A percentile compares a stretch with the other conserved stretches of the same genome.
Evolutionary conservation across 2,888 invertebrate genomes (phyloP).

Genomic region (Cabera pusaria): DNA sequence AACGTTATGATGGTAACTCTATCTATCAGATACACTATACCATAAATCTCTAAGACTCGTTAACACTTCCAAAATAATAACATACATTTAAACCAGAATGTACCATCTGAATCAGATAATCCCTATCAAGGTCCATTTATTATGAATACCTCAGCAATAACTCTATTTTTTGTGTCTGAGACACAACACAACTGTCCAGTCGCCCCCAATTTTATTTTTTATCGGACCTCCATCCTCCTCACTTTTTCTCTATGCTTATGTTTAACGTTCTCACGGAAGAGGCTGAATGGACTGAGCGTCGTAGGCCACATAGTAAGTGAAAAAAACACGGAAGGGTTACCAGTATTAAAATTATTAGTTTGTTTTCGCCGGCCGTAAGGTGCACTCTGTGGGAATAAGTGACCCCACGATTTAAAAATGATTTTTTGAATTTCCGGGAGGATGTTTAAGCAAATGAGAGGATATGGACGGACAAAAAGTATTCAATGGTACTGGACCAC

Average conservation of each 20-base stretch:
- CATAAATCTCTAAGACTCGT: too few relatives aligned
- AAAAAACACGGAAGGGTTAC: slow-evolving; percentile 80
- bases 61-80: too few relatives aligned
- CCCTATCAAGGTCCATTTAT: slow-evolving; percentile 56
- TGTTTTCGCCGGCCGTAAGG: slow-evolving; percentile 69
- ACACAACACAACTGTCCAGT: slow-evolving; percentile 74
- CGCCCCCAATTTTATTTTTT: slow-evolving; percentile 68
- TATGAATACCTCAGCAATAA: slow-evolving; percentile 60
- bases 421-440: slow-evolving; percentile 76
- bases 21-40: too few relatives aligned
- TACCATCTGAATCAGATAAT: slow-evolving; percentile 60
- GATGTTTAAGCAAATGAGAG: slow-evolving; percentile 71
- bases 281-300: slow-evolving; percentile 66
- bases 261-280: slow-evolving; percentile 81
- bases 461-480: slow-evolving; percentile 63
- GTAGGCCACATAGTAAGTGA: slow-evolving; percentile 36
- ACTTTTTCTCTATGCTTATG: slow-evolving; percentile 68
- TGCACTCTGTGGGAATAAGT: slow-evolving; percentile 75
- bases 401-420: slow-evolving; percentile 62
- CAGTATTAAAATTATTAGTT: slow-evolving; percentile 74
- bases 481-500: slow-evolving; percentile 56
- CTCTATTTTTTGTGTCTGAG: slow-evolving; percentile 49
- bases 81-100: slow-evolving; percentile 34
- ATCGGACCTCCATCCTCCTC: slow-evolving; percentile 45
- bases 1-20: too few relatives aligned